Evolutionary conservation across 2,888 invertebrate genomes (phyloP).

Genomic region (Nomada ferruginata): DNA sequence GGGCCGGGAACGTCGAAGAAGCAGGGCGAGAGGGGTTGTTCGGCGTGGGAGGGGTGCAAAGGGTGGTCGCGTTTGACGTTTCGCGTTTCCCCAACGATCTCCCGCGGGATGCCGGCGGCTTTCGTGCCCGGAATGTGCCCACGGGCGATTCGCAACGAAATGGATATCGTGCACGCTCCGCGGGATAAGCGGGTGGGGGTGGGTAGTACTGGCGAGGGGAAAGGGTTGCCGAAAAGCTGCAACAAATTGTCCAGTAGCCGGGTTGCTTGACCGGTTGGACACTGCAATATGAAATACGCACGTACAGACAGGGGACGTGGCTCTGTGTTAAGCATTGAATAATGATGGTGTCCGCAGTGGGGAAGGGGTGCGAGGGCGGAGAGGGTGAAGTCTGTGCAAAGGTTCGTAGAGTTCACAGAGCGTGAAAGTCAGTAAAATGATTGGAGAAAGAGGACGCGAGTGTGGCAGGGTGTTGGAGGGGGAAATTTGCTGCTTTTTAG

Average conservation of each 20-base stretch:
- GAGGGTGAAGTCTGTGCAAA: background rate
- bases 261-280: slow-evolving; percentile 35
- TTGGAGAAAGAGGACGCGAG: background rate
- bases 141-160: slow-evolving; percentile 69
- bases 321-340: slow-evolving; percentile 33
- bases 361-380: background rate
- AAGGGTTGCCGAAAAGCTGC: slow-evolving; percentile 69
- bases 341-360: slow-evolving; percentile 13
- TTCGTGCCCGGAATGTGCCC: slow-evolving; percentile 71
- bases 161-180: slow-evolving; percentile 73
- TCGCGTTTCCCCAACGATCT: slow-evolving; percentile 67
- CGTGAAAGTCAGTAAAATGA: background rate
- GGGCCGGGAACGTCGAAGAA: slow-evolving; percentile 13
- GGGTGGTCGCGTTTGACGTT: slow-evolving; percentile 68
- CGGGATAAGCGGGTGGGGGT: slow-evolving; percentile 65
- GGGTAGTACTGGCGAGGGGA: slow-evolving; percentile 13
- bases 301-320: background rate
- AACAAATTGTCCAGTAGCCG: slow-evolving; percentile 67
- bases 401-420: background rate
- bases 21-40: background rate
- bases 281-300: slow-evolving; percentile 46
- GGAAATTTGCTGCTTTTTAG: too few species aligned
- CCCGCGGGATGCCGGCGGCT: slow-evolving; percentile 69
- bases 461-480: too few species aligned
- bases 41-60: background rate